Base-by-base conservation (phyloP, 2,888 invertebrate genomes). In the Pantelozetes paolii region DNA sequence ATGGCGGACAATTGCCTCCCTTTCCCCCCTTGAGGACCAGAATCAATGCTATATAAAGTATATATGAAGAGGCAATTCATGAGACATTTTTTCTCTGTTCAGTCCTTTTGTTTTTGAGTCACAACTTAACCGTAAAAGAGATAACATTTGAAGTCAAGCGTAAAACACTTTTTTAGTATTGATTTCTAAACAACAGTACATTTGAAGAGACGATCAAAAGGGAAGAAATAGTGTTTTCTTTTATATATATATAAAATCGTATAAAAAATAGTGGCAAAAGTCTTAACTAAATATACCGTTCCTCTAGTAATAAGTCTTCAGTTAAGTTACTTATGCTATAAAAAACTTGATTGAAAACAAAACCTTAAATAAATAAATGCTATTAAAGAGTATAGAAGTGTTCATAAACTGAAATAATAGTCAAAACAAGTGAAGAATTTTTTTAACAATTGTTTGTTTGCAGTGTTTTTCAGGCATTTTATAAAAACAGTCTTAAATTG, bases 121-220 rank as follows among this genome's bases (percentile, higher is more conserved):
- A 62, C 62, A 62, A 62, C 62, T 62, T 62, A 62, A 62, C 62
- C 62, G 62, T 62, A 62, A 62, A 62, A 62, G 62, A 62, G 62
- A 62, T 62, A 62, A 62, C 62, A 62, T 62, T 62, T 62, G 28
- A 62, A 62, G 62, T 62, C 62, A 62, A 8, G 62, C 62, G 62
- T 62, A 32, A 62, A 62, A 62, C 32, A 62, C 62, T 62, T 30
- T 57, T 62, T 62, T 32, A 62, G 28, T 62, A 62, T 62, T 62
- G 62, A 62, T 62, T 62, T 32, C 30, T 32, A 62, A 32, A 32
- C 15, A 62, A 28, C 11, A 62, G 1, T 18, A 45, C 13, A 28
- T 32, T 62, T 62, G 62, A 32, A 26, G 62, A 30, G 15, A 32
- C 15, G 15, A 30, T 62, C 62, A 62, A 32, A 62, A 28, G 8